Evolutionary conservation across 2,888 invertebrate genomes (phyloP).

Genomic region (Papilio protenor): DNA sequence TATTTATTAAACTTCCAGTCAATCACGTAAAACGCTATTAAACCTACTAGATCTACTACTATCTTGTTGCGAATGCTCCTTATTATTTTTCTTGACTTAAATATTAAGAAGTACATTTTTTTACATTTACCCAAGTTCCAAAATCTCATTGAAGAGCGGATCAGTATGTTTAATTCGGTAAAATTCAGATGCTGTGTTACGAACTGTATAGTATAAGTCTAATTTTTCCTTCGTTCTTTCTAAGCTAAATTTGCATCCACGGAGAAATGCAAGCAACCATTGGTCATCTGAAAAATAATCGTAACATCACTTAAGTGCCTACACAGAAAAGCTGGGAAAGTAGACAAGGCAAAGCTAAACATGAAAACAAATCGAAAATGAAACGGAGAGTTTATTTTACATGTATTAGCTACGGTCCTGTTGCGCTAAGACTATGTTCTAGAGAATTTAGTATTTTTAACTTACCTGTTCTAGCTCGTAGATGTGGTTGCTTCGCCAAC

Average conservation of each 20-base stretch:
- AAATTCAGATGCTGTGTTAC: conserved; percentile 76
- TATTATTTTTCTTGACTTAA: not conserved
- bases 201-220: conserved; percentile 83
- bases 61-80: not conserved
- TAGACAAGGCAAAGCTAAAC: not conserved
- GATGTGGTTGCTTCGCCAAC: conserved; percentile 80
- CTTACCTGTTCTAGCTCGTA: conserved; percentile 69
- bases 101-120: not conserved
- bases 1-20: not conserved
- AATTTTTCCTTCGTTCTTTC: conserved; percentile 84
- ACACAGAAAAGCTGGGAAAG: not conserved
- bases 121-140: conserved; percentile 50
- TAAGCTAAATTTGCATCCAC: conserved; percentile 85
- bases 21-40: not conserved
- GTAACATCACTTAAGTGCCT: not conserved
- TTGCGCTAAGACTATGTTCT: not conserved
- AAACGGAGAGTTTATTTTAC: not conserved
- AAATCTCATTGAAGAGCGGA: conserved; percentile 51
- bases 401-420: not conserved
- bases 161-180: conserved; percentile 54
- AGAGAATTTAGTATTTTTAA: not conserved
- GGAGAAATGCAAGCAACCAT: conserved; percentile 82
- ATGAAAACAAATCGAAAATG: not conserved
- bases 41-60: not conserved
- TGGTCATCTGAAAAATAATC: conserved; percentile 75